Base-by-base conservation (phyloP, 2,113 vertebrate genomes). In the Melanotaenia duboulayi region DNA sequence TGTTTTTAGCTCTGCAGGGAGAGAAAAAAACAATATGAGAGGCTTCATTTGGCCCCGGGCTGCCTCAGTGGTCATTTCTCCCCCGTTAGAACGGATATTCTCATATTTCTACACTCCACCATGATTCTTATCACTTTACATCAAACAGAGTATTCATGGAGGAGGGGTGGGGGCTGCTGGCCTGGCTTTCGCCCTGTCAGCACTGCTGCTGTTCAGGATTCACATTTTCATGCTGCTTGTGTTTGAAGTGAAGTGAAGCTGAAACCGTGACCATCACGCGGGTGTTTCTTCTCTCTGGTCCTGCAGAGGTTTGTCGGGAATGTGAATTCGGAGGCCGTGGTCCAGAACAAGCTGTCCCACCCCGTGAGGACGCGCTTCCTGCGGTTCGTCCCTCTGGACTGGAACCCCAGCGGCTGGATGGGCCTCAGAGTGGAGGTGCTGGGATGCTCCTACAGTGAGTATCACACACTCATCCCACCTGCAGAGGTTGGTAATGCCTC, bases 391-490 rank as follows among this genome's bases (percentile, higher is more conserved):
- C 97, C 97, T 13, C 84, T 96, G 19, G 92, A 93, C 59, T 98
- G 97, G 97, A 98, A 94, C 54, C 86, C 78, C 0, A 92, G 76
- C 19, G 96, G 96, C 12, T 90, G 88, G 78, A 95, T 97, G 39
- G 96, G 97, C 59, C 93, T 98, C 86, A 90, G 97, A 59, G 94
- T 96, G 19, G 97, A 97, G 71, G 95, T 95, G 69, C 97, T 96
- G 0, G 97, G 97, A 71, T 99, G 97, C 78, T 87, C 95, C 39
- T 99, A 97, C 62, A 97, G 97, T 98, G 93, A 97, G 97, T 97
- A 78, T 23, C 63, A 11, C 49, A 19, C 75, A 13, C 10, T 56
- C 61, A 55, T 44, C 11, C 11, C 49, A 14, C 16, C 37, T 55
- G 52, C 57, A 59, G 60, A n/a, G n/a, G n/a, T 66, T 59, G 9